Percentiles rank a stretch among this genome's conserved stretches.
These are phyloP conservation scores for Lepilemur ruficaudatus DNA, from an alignment of 2,797 vertebrate genomes.

Conservation along the genomic window DNA sequence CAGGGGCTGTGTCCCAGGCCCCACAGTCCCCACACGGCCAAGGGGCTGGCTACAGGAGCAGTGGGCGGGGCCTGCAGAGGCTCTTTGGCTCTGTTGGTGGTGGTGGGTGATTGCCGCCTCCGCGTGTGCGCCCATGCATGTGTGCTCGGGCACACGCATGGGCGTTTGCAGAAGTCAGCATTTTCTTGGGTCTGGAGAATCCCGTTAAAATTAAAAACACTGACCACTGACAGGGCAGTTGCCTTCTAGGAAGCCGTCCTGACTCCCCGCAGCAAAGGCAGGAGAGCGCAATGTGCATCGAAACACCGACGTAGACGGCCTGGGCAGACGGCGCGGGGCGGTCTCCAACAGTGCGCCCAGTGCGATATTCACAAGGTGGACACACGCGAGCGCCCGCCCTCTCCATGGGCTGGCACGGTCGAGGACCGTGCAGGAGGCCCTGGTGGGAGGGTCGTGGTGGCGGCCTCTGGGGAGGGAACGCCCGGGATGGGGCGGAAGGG, in stretches of 20 bases:
- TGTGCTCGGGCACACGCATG: fast-evolving
- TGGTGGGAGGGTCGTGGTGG: not conserved
- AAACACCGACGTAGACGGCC: not conserved
- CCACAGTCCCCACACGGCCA: not conserved
- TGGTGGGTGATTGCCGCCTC: no score
- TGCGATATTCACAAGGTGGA: not conserved
- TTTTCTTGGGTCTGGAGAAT: not conserved
- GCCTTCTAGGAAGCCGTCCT: not conserved
- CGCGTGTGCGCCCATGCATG: not conserved
- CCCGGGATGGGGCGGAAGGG: not conserved
- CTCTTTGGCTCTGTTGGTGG: not conserved
- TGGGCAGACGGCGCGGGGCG: not conserved
- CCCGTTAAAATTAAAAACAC: not conserved
- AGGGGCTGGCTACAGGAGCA: fast-evolving
- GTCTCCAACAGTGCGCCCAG: not conserved
- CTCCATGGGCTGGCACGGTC: fast-evolving
- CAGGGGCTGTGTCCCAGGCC: not conserved
- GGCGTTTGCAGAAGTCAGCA: not conserved
- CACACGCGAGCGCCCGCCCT: fast-evolving
- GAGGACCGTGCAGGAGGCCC: not conserved
- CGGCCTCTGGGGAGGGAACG: not conserved
- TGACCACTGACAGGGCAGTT: not conserved
- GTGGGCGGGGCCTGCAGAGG: fast-evolving
- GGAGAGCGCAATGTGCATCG: not conserved
- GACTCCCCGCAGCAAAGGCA: not conserved